These are phyloP conservation scores for Leucoraja erinaceus DNA, from an alignment of 2,113 vertebrate species.

Conservation along the genomic window DNA sequence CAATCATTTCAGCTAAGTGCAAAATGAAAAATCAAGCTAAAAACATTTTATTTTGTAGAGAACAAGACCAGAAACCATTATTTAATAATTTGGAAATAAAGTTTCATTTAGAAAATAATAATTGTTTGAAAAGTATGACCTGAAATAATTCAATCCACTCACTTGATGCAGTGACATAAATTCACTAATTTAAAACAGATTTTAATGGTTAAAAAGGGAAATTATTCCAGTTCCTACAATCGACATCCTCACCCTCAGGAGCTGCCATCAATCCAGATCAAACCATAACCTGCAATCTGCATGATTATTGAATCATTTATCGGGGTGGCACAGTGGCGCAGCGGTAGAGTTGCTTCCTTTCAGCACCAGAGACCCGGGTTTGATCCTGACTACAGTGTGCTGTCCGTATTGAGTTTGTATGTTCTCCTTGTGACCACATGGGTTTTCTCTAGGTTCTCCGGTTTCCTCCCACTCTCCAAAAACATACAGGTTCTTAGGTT, in stretches of 20 bases:
- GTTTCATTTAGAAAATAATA: neutral
- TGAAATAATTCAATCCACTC: neutral
- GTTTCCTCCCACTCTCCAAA: too few species aligned
- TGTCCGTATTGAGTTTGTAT: too few species aligned
- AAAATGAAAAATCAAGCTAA: neutral
- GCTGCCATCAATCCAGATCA: neutral
- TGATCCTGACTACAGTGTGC: too few species aligned
- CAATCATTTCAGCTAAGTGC: neutral
- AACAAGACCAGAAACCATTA: neutral
- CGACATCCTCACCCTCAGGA: neutral
- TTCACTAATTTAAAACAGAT: too few species aligned
- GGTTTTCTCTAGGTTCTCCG: too few species aligned
- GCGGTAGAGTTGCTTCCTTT: too few species aligned
- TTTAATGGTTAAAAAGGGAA: neutral
- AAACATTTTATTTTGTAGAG: neutral
- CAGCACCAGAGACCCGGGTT: too few species aligned
- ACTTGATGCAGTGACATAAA: neutral
- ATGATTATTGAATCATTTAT: neutral
- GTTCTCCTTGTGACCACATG: too few species aligned
- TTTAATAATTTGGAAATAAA: neutral
- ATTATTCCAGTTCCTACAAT: neutral
- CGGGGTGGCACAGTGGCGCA: too few species aligned
- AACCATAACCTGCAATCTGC: neutral
- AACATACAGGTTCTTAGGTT: too few species aligned
- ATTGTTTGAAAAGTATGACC: neutral